These are phyloP conservation scores for Miichthys miiuy DNA, from an alignment of 2,797 vertebrate species.

Conservation along the genomic window DNA sequence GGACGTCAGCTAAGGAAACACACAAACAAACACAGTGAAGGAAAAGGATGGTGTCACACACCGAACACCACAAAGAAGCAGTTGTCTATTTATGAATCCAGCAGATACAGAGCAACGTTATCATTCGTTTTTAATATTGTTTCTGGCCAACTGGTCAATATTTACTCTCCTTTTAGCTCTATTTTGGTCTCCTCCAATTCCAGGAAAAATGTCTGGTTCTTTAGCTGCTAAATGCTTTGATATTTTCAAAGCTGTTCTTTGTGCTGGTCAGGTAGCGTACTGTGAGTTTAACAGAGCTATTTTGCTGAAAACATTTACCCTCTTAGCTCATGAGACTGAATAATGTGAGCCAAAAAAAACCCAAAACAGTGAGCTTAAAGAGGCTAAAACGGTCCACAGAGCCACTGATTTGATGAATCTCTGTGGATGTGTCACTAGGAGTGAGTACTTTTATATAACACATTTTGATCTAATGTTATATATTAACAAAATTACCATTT, in stretches of 20 bases:
- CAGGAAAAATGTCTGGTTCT: background rate
- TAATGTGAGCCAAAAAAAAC: background rate
- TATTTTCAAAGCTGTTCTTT: too few species aligned
- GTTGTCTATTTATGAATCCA: background rate
- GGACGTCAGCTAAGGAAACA: constrained; percentile 71
- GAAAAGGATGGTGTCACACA: background rate
- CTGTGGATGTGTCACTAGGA: background rate
- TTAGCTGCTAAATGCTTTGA: background rate
- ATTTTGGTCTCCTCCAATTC: background rate
- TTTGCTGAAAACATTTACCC: too few species aligned
- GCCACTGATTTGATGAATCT: too few species aligned
- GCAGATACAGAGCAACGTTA: background rate
- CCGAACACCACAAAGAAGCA: background rate
- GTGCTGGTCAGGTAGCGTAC: too few species aligned
- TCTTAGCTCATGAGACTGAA: too few species aligned
- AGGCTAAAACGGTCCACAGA: background rate
- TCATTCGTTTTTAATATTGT: background rate
- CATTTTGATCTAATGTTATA: background rate
- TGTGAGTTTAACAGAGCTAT: too few species aligned
- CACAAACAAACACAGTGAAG: constrained; percentile 10
- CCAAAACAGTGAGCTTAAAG: background rate
- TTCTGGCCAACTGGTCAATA: background rate
- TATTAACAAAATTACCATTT: background rate
- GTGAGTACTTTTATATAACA: background rate
- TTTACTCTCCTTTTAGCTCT: background rate